Evolutionary conservation across 2,113 vertebrate genomes (phyloP).

Genomic region (Formicarius rufipectus): DNA sequence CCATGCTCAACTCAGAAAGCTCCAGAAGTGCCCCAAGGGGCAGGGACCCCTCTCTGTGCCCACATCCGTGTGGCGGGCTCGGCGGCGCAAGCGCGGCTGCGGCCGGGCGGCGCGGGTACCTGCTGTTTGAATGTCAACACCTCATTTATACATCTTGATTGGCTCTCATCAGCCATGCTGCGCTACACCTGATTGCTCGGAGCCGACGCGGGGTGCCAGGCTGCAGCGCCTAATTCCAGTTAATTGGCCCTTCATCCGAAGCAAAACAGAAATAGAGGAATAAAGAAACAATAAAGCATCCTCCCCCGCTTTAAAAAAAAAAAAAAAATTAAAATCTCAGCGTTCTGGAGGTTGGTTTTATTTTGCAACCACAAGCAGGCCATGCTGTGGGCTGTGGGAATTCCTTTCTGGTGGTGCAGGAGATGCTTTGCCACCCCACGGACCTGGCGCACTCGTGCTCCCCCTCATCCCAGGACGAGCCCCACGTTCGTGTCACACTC

Average conservation of each 20-base stretch:
- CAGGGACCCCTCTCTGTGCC: background rate
- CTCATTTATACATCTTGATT: slow-evolving; percentile 68
- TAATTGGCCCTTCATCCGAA: slow-evolving; percentile 59
- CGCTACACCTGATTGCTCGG: slow-evolving; percentile 47
- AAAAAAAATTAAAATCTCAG: background rate
- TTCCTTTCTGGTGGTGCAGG: background rate
- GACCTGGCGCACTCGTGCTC: background rate
- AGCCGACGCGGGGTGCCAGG: slow-evolving; percentile 44
- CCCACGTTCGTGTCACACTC: background rate
- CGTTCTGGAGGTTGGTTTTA: background rate
- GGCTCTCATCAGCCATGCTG: slow-evolving; percentile 64
- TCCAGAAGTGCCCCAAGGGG: fast-evolving
- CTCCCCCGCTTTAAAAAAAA: background rate
- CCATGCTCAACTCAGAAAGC: fast-evolving
- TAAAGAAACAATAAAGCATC: slow-evolving; percentile 35
- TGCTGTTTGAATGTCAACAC: slow-evolving; percentile 60
- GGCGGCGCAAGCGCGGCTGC: background rate
- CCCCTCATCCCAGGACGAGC: background rate
- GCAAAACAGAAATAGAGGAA: slow-evolving; percentile 48
- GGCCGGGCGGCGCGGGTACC: slow-evolving; percentile 20
- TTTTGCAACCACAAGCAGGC: background rate
- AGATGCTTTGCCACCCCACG: background rate
- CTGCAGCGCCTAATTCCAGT: slow-evolving; percentile 58
- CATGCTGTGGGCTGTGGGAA: background rate
- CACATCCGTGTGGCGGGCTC: background rate